Evolutionary conservation across 2,113 vertebrate species (phyloP), one percentile per base, ranked within the genome.

Genomic region (Nothocercus julius): DNA sequence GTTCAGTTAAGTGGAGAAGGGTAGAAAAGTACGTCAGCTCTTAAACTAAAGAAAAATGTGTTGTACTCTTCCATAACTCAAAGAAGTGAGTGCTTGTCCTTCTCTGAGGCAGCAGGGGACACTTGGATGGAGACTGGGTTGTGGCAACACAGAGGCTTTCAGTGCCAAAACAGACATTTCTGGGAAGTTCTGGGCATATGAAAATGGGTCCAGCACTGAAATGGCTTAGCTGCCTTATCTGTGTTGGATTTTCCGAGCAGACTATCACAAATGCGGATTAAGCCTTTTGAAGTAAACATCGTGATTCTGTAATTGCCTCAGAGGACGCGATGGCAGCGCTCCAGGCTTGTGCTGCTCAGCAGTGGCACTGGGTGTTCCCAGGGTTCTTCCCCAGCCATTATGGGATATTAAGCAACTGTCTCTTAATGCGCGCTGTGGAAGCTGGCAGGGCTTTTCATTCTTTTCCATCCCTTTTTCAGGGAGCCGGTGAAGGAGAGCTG

Each of bases 11-110:
- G 40, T 87, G 62, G 73, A 75, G 87, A 2, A 90, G 69, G 56
- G 82, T 92, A 47, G 59, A 87, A 91, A 90, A 95, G 81, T 92
- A 79, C 93, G 93, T 93, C 74, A 90, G 36, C 27, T 82, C 21
- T 58, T 94, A 82, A 86, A 73, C 53, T 67, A 24, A 80, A 83
- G 66, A 87, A 66, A 77, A 91, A 95, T 82, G 36, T 34, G 53
- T 47, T 90, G 85, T 96, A 92, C 85, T 59, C 70, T 92, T 40
- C 49, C n/a, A 14, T 92, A 90, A 85, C 74, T 96, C 78, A 66
- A 77, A 80, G 74, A 40, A 82, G 78, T 54, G 78, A 90, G 84
- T 59, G 85, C 85, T 96, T 96, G 90, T 88, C 69, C 64, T 88
- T 62, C 69, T 81, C 56, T 82, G 90, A 89, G 94, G 74, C 67